Percentiles rank a stretch among this genome's conserved stretches.
Conservation (phyloP, 2,113 vertebrate genomes). For the Sinocyclocheilus anophthalmus region DNA sequence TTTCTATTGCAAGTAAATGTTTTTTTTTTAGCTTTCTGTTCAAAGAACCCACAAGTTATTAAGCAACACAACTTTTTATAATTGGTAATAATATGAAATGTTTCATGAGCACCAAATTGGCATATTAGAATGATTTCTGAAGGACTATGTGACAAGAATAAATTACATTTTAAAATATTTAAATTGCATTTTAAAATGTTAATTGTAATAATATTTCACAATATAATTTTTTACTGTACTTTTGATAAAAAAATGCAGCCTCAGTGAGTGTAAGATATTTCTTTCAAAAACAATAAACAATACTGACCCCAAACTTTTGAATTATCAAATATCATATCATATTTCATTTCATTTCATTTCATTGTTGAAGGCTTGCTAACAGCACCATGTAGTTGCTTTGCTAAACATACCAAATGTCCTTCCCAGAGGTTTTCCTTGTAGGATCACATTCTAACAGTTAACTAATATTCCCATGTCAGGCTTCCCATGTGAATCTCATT, state of each 20-base stretch:
- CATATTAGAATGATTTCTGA: no score
- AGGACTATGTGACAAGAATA: no score
- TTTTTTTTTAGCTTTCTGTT: background rate
- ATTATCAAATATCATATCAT: background rate
- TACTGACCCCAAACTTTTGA: background rate
- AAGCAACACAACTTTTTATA: no score
- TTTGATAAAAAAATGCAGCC: no score
- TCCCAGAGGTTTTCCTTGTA: background rate
- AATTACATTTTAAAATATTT: no score
- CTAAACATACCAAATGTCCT: background rate
- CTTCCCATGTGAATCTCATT: constrained; percentile 3
- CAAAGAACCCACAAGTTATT: no score
- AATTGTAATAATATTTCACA: no score
- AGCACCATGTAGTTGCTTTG: background rate
- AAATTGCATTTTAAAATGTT: no score
- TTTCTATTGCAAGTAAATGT: background rate
- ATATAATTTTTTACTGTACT: no score
- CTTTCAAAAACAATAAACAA: background rate
- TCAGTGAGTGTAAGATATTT: background rate
- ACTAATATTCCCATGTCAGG: background rate
- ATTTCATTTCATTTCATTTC: background rate
- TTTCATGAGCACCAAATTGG: no score
- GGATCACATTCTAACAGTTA: background rate
- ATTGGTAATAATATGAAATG: no score
- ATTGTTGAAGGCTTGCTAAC: background rate